These are phyloP conservation scores for Dasypus novemcinctus DNA, from an alignment of 2,113 vertebrate genomes.

Conservation along the genomic window DNA sequence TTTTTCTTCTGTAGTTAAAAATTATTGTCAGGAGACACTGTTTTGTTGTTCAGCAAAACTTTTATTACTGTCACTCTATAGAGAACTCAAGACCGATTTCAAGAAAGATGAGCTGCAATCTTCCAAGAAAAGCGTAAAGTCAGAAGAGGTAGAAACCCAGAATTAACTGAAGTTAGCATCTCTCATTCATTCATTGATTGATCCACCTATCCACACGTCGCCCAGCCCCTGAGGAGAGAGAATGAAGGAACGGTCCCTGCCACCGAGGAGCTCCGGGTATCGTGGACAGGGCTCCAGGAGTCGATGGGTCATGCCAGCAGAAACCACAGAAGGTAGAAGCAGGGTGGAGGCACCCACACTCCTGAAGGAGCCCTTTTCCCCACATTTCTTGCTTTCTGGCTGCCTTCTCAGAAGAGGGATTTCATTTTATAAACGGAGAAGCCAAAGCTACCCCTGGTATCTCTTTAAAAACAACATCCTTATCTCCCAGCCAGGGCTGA, in stretches of 20 bases:
- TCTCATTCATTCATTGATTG: rapidly evolving
- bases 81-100: background rate
- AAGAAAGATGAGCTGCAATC: rapidly evolving
- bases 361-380: background rate
- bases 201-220: rapidly evolving
- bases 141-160: background rate
- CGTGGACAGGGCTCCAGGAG: no score
- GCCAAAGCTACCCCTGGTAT: background rate
- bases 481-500: background rate
- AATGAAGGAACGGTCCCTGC: background rate
- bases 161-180: rapidly evolving
- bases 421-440: constrained; percentile 1
- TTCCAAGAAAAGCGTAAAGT: background rate
- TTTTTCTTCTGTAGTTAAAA: background rate
- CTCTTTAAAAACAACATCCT: background rate
- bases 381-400: background rate
- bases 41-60: no score
- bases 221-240: background rate
- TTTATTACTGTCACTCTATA: background rate
- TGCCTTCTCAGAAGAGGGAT: constrained; percentile 37
- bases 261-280: background rate
- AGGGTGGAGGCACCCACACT: no score
- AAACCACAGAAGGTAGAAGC: background rate
- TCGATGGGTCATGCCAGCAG: background rate
- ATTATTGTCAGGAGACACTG: background rate